Evolutionary conservation across 1,140 invertebrate genomes (phyloP), one percentile per base, ranked within the genome.

Genomic region (Amyelois transitella): DNA sequence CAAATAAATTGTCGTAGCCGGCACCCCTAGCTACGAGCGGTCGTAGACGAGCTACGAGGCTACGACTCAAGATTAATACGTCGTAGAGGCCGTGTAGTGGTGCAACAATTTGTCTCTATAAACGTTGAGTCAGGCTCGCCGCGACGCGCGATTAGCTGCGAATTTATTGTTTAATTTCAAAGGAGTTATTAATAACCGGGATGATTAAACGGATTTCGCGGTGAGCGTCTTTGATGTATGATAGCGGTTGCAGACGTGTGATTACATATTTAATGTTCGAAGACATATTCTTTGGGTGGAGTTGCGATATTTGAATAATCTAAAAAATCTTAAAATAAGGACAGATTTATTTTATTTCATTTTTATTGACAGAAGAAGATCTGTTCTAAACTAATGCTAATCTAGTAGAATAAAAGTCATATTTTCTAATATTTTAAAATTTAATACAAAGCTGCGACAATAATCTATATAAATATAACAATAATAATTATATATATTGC

Each of bases 141-240:
- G 69, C 64, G 73, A 70, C 69, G 77, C 78, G 73, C 77, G 82
- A 88, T 86, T 88, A 87, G 81, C 82, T 64, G 62, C 75, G 77
- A 87, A 87, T 87, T 87, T 88, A 86, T 88, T 88, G 82, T 88
- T 88, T 86, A 86, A 88, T 88, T 83, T 78, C 80, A 79, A 85
- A 81, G 74, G 64, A 64, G 82, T 86, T 86, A 87, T 87, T 87
- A 87, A 87, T 87, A 84, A 79, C 78, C 69, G 59, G 70, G 77
- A 83, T 87, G 84, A 87, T 85, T 87, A 85, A 87, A 85, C 74
- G 72, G 68, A 80, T 83, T 80, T 81, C 70, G 78, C 75, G 81
- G 81, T 72, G 72, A 84, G 72, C 52, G 55, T 28, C 50, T 77
- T 69, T 85, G 80, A 85, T 87, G 85, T 87, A 85, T 83, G 32